These are phyloP conservation scores for Pempheris klunzingeri DNA, from an alignment of 2,797 vertebrate species.

Conservation along the genomic window DNA sequence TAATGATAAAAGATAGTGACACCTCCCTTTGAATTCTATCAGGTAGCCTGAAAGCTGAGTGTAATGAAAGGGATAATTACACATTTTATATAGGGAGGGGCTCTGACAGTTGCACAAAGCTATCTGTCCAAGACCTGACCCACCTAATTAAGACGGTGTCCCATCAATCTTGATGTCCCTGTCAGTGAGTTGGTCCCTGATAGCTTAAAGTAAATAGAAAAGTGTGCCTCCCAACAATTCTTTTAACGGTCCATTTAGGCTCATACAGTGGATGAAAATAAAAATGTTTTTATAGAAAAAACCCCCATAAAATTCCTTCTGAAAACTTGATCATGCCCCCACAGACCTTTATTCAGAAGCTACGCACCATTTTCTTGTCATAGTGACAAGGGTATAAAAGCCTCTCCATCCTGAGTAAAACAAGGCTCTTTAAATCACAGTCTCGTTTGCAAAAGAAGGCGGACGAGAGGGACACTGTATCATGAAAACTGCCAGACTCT, in stretches of 20 bases:
- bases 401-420: constrained; percentile 70
- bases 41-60: constrained; percentile 79
- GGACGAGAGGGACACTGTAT: not conserved
- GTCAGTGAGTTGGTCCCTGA: constrained; percentile 44
- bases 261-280: not conserved
- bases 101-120: constrained; percentile 75
- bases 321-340: not conserved
- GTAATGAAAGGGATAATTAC: constrained; percentile 88
- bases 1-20: constrained; percentile 87
- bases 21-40: constrained; percentile 85
- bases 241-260: constrained; percentile 23
- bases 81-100: constrained; percentile 83
- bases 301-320: not conserved
- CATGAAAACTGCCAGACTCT: not conserved
- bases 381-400: constrained; percentile 39
- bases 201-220: constrained; percentile 70
- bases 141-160: constrained; percentile 69
- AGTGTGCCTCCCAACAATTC: constrained; percentile 53
- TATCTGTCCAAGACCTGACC: constrained; percentile 64
- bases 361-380: constrained; percentile 12
- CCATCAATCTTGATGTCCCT: constrained; percentile 68
- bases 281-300: not conserved
- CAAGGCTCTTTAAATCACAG: constrained; percentile 46
- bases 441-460: constrained; percentile 24
- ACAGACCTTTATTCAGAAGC: constrained; percentile 1